These are phyloP conservation scores for Drosophila ananassae DNA, from an alignment of 1,140 invertebrate genomes.

Conservation along the genomic window DNA sequence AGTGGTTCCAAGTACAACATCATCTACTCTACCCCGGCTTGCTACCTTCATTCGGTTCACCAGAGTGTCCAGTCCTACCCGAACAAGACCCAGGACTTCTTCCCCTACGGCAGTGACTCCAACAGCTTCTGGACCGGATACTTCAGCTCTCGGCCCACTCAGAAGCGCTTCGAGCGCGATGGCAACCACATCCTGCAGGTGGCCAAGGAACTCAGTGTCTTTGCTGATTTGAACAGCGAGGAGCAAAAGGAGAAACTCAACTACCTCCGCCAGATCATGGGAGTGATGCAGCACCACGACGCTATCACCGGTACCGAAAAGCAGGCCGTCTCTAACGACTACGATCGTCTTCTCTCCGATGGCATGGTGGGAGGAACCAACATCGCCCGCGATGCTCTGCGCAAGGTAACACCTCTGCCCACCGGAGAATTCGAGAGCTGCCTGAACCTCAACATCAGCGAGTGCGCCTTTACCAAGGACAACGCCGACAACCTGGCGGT, in stretches of 20 bases:
- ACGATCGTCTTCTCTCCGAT: conserved; percentile 85
- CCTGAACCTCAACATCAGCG: conserved; percentile 87
- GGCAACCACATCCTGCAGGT: conserved; percentile 93
- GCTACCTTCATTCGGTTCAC: conserved; percentile 94
- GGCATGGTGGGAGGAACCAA: conserved; percentile 52
- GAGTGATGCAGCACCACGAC: conserved; percentile 97
- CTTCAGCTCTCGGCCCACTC: conserved; percentile 94
- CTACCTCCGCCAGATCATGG: conserved; percentile 87
- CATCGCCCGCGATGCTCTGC: conserved; percentile 61
- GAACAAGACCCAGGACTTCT: conserved; percentile 93
- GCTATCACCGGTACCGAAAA: conserved; percentile 95
- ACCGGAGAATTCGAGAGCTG: conserved; percentile 86
- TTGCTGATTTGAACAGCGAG: conserved; percentile 57
- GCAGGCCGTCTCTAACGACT: conserved; percentile 94
- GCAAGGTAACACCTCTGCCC: conserved; percentile 84
- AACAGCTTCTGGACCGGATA: conserved; percentile 98
- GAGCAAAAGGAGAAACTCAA: conserved; percentile 72
- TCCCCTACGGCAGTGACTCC: conserved; percentile 94
- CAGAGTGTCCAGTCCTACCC: conserved; percentile 88
- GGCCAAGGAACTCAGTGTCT: conserved; percentile 85
- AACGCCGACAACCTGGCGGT: conserved; percentile 87
- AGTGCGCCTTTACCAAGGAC: conserved; percentile 84
- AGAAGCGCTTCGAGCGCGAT: conserved; percentile 91
- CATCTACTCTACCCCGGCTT: conserved; percentile 90
- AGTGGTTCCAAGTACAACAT: conserved; percentile 86